A percentile compares a stretch with the other conserved stretches of the same genome.
These are phyloP conservation scores for Drepana falcataria DNA, from an alignment of 2,888 invertebrate species.

Conservation along the genomic window DNA sequence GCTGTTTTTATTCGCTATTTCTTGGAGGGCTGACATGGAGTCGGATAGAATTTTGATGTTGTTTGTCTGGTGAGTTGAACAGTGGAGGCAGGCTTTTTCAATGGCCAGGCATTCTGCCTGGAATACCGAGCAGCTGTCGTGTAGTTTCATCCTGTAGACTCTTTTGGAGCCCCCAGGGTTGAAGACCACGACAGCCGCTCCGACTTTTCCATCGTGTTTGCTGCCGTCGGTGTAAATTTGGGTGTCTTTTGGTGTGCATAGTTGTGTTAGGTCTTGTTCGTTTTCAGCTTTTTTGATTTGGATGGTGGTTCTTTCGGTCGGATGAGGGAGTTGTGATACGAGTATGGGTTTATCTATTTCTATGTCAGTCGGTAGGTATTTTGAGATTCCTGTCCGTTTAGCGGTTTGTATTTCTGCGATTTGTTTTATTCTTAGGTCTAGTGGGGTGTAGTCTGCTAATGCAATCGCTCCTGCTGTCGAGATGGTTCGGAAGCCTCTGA, in stretches of 20 bases:
- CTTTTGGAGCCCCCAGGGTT: constrained; percentile 2
- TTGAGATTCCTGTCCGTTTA: neutral
- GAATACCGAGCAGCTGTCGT: constrained; percentile 12
- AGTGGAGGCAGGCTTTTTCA: neutral
- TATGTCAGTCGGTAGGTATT: constrained; percentile 1
- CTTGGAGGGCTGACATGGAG: constrained; percentile 9
- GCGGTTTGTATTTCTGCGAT: neutral
- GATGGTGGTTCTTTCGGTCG: neutral
- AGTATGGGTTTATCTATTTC: neutral
- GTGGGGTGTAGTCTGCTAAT: constrained; percentile 8
- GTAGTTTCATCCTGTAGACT: constrained; percentile 6
- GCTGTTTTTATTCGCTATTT: neutral
- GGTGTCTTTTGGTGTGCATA: neutral
- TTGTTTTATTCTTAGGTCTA: neutral
- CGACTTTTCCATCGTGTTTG: constrained; percentile 14
- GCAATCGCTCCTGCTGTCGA: constrained; percentile 13
- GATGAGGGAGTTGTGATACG: constrained; percentile 5
- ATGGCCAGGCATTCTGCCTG: constrained; percentile 13
- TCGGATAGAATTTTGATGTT: constrained; percentile 4
- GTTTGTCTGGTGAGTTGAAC: neutral
- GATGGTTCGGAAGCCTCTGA: constrained; percentile 11
- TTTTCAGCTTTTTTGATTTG: neutral
- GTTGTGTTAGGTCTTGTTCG: too few relatives aligned
- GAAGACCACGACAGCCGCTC: constrained; percentile 12
- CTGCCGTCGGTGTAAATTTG: constrained; percentile 16